Conservation (phyloP, 2,113 vertebrate genomes). For the Pluvianellus socialis region DNA sequence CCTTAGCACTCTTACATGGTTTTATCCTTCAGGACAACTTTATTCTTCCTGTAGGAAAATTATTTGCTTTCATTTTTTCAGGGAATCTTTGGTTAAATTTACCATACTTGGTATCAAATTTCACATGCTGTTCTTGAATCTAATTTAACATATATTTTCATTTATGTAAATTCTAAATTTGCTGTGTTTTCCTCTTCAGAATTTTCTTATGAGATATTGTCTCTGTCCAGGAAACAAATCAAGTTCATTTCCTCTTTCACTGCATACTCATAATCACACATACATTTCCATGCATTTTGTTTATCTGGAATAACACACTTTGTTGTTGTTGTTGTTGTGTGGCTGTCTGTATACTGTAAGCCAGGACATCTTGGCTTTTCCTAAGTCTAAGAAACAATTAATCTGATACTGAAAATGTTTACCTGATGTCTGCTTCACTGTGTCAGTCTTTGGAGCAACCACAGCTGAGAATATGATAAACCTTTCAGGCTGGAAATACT, state of each 20-base stretch:
- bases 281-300: not conserved
- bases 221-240: not conserved
- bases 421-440: not conserved
- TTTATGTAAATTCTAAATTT: not conserved
- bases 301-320: not conserved
- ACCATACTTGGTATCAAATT: not conserved
- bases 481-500: not conserved
- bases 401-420: not conserved
- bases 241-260: not conserved
- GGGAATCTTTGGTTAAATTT: not conserved
- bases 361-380: not conserved
- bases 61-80: not conserved
- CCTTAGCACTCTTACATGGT: not conserved
- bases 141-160: not conserved
- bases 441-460: not conserved
- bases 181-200: not conserved
- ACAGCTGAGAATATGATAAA: not conserved
- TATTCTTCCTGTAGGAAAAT: not conserved
- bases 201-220: not conserved
- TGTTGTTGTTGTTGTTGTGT: not conserved
- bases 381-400: not conserved
- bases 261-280: not conserved
- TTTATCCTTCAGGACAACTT: not conserved
- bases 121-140: not conserved
- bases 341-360: not conserved